Base-by-base conservation (phyloP, 1,140 invertebrate species). In the Gryon sp. region DNA sequence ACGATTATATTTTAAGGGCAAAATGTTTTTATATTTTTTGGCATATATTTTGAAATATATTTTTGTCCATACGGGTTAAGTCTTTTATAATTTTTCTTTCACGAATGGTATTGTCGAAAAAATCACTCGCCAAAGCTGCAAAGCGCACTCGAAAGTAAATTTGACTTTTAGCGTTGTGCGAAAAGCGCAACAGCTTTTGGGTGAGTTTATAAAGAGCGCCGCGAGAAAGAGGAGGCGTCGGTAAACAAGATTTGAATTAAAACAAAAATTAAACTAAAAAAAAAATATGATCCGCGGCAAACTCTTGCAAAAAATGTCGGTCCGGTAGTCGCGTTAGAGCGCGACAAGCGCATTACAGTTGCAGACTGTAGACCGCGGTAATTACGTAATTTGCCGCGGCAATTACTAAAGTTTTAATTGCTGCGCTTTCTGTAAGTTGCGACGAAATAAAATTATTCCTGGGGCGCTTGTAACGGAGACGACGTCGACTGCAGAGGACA, bases 391-490 rank as follows among this genome's bases (percentile, higher is more conserved):
- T 87, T 80, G 78, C 74, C 78, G 66, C 77, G 74, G 80, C 79
- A 85, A 86, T 87, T 86, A 85, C 76, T 82, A 77, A 88, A 87
- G 84, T 88, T 87, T 86, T 88, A 86, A 88, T 86, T 86, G 83
- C 80, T 57, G 69, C 76, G 79, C 76, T 77, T 76, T 79, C 76
- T 74, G 78, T 82, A 82, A 84, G 81, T 78, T 79, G 70, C 77
- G 79, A 65, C 78, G 74, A 78, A 87, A 86, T 85, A 83, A 84
- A 84, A 85, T 86, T 82, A 84, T 85, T 85, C 75, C 60, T 26
- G 24, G 43, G 36, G 70, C 55, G 55, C 52, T 81, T 77, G 68
- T 63, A 76, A 66, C 43, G 46, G 57, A 60, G 65, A 66, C 69
- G 68, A 62, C 41, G 60, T 38, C 26, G 76, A 53, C 28, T 59